These are phyloP conservation scores for Cryptocephalus primarius DNA, from an alignment of 2,888 invertebrate genomes.

Conservation along the genomic window DNA sequence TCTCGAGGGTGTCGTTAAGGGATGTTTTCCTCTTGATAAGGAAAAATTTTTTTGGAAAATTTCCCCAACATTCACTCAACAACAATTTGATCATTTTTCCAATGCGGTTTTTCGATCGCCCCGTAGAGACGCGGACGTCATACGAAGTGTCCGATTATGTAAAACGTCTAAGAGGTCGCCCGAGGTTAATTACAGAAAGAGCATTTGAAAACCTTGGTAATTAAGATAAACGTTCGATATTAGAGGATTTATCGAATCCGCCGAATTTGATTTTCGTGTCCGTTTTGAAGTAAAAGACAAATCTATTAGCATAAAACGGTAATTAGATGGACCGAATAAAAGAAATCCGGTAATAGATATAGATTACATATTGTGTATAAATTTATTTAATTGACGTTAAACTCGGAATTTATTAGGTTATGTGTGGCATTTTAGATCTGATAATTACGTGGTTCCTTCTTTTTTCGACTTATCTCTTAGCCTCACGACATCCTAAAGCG, in stretches of 20 bases:
- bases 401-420: not conserved
- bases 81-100: no score
- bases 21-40: no score
- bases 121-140: no score
- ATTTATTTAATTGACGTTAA: constrained; percentile 1
- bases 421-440: not conserved
- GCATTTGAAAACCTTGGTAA: constrained; percentile 1
- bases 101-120: no score
- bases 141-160: no score
- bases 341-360: not conserved
- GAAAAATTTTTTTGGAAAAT: no score
- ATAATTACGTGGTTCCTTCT: not conserved
- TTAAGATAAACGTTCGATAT: constrained; percentile 1
- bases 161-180: not conserved
- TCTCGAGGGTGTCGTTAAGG: no score
- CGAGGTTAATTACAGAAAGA: not conserved
- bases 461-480: not conserved
- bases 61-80: no score
- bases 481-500: no score
- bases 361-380: not conserved
- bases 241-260: constrained; percentile 1
- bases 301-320: constrained; percentile 1
- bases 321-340: constrained; percentile 1
- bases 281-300: not conserved
- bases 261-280: not conserved